These are phyloP conservation scores for Solenopsis fugax DNA, from an alignment of 1,140 invertebrate species.

Conservation along the genomic window DNA sequence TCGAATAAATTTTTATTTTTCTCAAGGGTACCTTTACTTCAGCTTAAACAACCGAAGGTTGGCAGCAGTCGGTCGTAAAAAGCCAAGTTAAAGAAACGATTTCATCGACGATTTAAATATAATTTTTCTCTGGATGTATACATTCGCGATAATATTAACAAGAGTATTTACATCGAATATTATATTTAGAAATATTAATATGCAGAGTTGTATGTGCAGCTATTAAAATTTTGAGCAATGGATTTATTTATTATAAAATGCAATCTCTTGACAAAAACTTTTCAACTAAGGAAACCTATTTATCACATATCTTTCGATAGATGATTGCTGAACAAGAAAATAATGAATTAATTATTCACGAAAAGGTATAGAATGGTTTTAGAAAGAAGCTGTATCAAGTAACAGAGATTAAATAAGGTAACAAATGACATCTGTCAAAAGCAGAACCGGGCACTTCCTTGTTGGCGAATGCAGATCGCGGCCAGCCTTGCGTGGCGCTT, in stretches of 20 bases:
- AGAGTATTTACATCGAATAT: not conserved
- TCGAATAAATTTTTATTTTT: too few relatives aligned
- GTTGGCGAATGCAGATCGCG: slow-evolving; percentile 47
- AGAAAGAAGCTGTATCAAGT: not conserved
- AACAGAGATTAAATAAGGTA: not conserved
- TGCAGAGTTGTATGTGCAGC: not conserved
- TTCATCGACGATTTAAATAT: too few relatives aligned
- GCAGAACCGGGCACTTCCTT: slow-evolving; percentile 33
- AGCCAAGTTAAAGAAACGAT: too few relatives aligned
- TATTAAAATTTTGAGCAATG: not conserved
- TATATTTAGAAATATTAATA: not conserved
- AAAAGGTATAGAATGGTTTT: not conserved
- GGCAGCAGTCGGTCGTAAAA: too few relatives aligned
- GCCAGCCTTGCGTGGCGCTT: slow-evolving; percentile 43
- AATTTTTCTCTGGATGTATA: too few relatives aligned
- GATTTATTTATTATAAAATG: not conserved
- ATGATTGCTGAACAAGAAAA: not conserved
- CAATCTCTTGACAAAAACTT: not conserved
- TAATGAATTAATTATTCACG: not conserved
- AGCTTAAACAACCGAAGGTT: too few relatives aligned
- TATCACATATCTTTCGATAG: not conserved
- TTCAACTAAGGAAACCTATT: not conserved
- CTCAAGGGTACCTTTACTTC: too few relatives aligned
- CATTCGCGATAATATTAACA: too few relatives aligned
- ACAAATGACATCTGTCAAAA: slow-evolving; percentile 24